Base-by-base conservation (phyloP, 2,113 vertebrate species). In the Bos indicus region DNA sequence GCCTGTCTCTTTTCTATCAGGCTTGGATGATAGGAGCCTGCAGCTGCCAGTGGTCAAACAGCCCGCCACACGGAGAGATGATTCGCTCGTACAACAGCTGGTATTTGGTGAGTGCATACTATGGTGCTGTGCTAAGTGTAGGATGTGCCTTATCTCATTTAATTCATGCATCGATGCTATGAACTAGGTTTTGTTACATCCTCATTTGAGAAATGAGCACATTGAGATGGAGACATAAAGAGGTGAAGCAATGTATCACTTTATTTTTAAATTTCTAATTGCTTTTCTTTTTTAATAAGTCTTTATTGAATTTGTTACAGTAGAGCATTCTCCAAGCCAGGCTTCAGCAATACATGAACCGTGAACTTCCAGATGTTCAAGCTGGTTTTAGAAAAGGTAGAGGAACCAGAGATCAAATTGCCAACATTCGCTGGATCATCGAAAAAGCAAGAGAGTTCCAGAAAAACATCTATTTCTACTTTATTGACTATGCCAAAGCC, bases 1-100 rank as follows among this genome's bases (percentile, higher is more conserved):
- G 80, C 40, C 16, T 19, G 11, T 80, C 14, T 83, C 48, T 93
- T 30, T 59, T 15, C 52, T 67, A 25, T 13, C 7, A 59, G 71
- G 9, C 15, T 30, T 71, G 64, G 36, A 14, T 33, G 26, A 40
- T 4, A 1, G 26, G 40, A 56, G 9, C 40, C 78, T 33, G 14
- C 4, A 12, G 54, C 57, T 92, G 30, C 57, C 33, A 5, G 21
- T 23, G 59, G 43, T 60, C 57, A 36, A 9, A 46, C 16, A 36
- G 5, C 62, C 56, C 1, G 15, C 19, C 17, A 7, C n/a, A 1
- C 0, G 0, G 59, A 71, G n/a, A 71, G 26, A 60, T 46, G 33
- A 3, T 4, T 51, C 3, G 8, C 5, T 21, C 3, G 5, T 3
- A 33, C 0, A 10, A 28, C 26, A 62, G 43, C 51, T 59, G 2